These are phyloP conservation scores for Apodemia mormo DNA, from an alignment of 2,888 invertebrate genomes.

Conservation along the genomic window DNA sequence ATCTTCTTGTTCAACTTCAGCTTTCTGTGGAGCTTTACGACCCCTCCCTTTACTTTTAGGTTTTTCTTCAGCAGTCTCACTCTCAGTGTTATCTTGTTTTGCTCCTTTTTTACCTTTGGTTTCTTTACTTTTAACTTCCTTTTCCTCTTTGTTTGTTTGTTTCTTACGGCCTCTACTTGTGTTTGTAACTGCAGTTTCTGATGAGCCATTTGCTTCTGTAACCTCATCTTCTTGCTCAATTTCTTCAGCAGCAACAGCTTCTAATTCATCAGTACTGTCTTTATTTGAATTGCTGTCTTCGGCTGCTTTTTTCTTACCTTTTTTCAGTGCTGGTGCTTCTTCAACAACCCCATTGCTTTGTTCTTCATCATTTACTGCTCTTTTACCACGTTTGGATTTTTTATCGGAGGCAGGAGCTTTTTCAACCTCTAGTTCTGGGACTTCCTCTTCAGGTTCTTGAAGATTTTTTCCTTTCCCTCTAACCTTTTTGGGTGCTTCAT, in stretches of 20 bases:
- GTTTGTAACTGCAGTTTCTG: conserved; percentile 40
- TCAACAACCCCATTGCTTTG: conserved; percentile 48
- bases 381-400: conserved; percentile 58
- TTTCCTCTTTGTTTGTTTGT: conserved; percentile 57
- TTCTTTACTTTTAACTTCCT: conserved; percentile 47
- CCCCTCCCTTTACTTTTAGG: conserved; percentile 60
- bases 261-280: conserved; percentile 56
- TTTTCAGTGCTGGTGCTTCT: conserved; percentile 58
- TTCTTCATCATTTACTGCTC: conserved; percentile 46
- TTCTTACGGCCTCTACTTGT: conserved; percentile 61
- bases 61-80: conserved; percentile 51
- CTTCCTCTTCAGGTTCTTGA: conserved; percentile 45
- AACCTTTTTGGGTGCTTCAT: conserved; percentile 63
- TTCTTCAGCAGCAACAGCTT: conserved; percentile 48
- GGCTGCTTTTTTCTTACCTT: conserved; percentile 60
- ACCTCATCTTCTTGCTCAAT: conserved; percentile 51
- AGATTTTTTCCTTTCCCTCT: conserved; percentile 62
- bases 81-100: conserved; percentile 47
- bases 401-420: conserved; percentile 42
- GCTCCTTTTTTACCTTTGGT: conserved; percentile 53
- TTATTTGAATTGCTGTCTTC: conserved; percentile 50
- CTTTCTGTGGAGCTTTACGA: conserved; percentile 55
- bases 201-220: conserved; percentile 54
- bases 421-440: conserved; percentile 46
- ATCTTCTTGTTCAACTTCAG: conserved; percentile 48